These are phyloP conservation scores for Indicator maculatus DNA, from an alignment of 2,113 vertebrate genomes.

Conservation along the genomic window DNA sequence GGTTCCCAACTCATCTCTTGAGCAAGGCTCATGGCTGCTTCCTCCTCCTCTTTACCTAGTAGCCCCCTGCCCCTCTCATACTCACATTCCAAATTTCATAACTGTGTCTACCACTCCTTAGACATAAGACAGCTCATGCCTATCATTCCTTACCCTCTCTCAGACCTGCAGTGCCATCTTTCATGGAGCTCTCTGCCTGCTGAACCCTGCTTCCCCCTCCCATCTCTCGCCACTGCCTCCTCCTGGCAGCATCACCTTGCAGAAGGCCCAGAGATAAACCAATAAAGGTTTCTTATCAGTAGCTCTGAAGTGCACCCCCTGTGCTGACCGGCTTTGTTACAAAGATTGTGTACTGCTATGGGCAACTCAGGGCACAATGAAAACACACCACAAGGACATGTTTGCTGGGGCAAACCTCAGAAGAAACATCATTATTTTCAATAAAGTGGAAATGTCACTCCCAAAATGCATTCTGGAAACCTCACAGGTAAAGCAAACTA, in stretches of 20 bases:
- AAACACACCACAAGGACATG: not conserved
- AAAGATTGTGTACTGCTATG: not conserved
- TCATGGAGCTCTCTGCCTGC: not conserved
- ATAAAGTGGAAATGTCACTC: not conserved
- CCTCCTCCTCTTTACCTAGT: constrained; percentile 12
- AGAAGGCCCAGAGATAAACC: not conserved
- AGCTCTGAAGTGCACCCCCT: not conserved
- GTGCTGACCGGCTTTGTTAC: not conserved
- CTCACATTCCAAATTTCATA: not conserved
- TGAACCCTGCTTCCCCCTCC: not conserved
- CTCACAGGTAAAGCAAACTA: not conserved
- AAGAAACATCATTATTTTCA: not conserved
- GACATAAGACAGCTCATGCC: not conserved
- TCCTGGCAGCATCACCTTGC: not conserved
- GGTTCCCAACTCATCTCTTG: not conserved
- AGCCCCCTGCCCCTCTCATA: constrained; percentile 10
- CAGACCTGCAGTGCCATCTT: accelerated
- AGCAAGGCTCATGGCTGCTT: not conserved
- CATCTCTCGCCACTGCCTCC: not conserved
- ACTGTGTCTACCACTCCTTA: not conserved
- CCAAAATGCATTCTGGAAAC: not conserved
- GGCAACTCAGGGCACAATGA: not conserved
- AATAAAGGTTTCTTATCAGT: not conserved
- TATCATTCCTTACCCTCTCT: not conserved
- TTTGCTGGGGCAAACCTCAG: not conserved